phyloP scores from a whole-genome alignment of 2,888 invertebrate genomes.

The Agrochola lychnidis region DNA sequence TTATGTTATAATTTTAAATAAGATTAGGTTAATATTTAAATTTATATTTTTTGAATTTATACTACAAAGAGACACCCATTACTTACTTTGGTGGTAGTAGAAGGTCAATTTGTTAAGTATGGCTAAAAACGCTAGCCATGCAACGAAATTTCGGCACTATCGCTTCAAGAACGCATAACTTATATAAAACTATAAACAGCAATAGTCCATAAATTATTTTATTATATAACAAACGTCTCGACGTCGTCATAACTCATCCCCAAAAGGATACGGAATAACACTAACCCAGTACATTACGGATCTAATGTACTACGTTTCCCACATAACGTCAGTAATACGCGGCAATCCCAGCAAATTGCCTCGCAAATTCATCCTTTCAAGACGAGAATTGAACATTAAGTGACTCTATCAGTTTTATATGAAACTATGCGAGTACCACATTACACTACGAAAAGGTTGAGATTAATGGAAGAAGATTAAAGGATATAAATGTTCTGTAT shows the following conservation, averaged over 20 bases:
- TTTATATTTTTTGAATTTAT: too few relatives aligned
- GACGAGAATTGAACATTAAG: slow-evolving; percentile 66
- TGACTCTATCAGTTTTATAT: slow-evolving; percentile 65
- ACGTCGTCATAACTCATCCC: slow-evolving; percentile 42
- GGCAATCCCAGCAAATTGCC: slow-evolving; percentile 72
- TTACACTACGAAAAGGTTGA: slow-evolving; percentile 45
- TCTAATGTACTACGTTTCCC: slow-evolving; percentile 54
- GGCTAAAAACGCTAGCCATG: not conserved
- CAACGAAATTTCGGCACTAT: not conserved
- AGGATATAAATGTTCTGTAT: slow-evolving; percentile 24
- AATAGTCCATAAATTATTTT: slow-evolving; percentile 31
- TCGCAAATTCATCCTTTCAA: slow-evolving; percentile 69
- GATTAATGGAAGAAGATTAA: slow-evolving; percentile 51
- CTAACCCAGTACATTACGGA: slow-evolving; percentile 52
- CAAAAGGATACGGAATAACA: slow-evolving; percentile 60
- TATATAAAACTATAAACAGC: not conserved
- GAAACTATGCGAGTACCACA: slow-evolving; percentile 61
- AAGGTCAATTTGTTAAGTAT: not conserved
- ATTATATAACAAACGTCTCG: slow-evolving; percentile 20
- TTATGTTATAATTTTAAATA: too few relatives aligned
- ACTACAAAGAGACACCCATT: too few relatives aligned
- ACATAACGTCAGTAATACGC: slow-evolving; percentile 57
- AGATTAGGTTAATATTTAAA: too few relatives aligned
- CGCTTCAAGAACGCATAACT: slow-evolving; percentile 6
- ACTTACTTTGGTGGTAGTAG: too few relatives aligned